Evolutionary conservation across 2,113 vertebrate genomes (phyloP).

Genomic region (Rhea americana): DNA sequence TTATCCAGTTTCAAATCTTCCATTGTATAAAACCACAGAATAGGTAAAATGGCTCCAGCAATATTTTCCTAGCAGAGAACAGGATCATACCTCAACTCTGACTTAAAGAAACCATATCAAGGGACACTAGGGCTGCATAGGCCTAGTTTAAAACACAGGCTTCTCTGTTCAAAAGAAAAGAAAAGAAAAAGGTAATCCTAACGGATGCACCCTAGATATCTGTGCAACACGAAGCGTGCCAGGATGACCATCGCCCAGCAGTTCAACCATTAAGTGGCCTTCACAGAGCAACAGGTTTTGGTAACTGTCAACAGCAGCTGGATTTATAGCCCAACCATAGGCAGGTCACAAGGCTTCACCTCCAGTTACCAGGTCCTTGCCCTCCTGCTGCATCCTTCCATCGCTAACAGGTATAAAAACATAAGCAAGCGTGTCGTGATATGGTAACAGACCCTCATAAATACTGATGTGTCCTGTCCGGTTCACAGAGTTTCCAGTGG

Average conservation of each 20-base stretch:
- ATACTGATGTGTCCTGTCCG: neutral
- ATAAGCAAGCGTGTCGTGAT: rapidly evolving
- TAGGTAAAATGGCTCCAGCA: neutral
- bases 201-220: neutral
- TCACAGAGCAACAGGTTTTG: neutral
- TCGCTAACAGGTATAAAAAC: neutral
- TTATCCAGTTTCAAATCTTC: neutral
- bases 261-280: neutral
- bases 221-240: neutral
- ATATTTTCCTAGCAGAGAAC: neutral
- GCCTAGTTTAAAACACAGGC: neutral
- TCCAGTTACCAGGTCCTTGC: neutral
- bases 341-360: neutral
- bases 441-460: neutral
- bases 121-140: neutral
- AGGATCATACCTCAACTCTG: neutral
- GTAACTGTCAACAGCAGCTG: neutral
- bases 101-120: neutral
- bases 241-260: neutral
- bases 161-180: neutral
- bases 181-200: neutral
- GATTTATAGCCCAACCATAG: rapidly evolving
- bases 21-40: neutral
- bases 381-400: neutral
- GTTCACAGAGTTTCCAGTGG: neutral